Percentiles rank a stretch among this genome's conserved stretches.
These are phyloP conservation scores for Myiozetetes cayanensis DNA, from an alignment of 2,113 vertebrate genomes.

Conservation along the genomic window DNA sequence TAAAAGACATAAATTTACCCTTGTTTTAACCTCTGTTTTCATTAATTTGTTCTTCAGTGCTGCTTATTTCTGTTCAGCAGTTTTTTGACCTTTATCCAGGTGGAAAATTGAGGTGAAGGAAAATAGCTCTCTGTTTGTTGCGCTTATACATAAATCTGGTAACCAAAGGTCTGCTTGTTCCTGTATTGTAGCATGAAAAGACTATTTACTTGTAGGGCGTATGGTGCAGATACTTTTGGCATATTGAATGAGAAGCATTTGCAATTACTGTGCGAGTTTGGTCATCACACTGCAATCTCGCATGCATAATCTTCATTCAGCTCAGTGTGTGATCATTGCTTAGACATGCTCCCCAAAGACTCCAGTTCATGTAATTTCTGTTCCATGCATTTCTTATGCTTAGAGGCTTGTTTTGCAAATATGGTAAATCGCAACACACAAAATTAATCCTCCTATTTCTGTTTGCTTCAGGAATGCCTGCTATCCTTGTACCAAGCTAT, in stretches of 20 bases:
- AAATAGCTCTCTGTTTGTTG: background rate
- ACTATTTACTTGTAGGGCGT: background rate
- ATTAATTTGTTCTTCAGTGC: background rate
- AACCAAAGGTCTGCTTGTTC: background rate
- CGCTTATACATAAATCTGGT: background rate
- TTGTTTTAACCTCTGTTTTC: slow-evolving; percentile 36
- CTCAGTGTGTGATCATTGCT: background rate
- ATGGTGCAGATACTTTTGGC: background rate
- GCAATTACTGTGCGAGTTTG: background rate
- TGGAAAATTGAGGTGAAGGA: slow-evolving; percentile 26
- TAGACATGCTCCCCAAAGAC: background rate
- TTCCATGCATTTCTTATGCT: background rate
- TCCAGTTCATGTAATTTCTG: background rate
- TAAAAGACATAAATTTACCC: slow-evolving; percentile 10
- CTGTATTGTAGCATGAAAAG: background rate
- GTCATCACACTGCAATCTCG: background rate
- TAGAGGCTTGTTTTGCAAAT: background rate
- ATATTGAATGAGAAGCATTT: background rate
- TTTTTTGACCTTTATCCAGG: slow-evolving; percentile 30
- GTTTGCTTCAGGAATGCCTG: slow-evolving; percentile 17
- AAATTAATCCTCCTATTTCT: slow-evolving; percentile 13
- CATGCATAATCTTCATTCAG: background rate
- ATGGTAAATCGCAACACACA: background rate
- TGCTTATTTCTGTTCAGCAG: slow-evolving; percentile 10
- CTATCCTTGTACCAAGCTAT: background rate